phyloP scores from a whole-genome alignment of 2,888 invertebrate species.

The Diploptera punctata region DNA sequence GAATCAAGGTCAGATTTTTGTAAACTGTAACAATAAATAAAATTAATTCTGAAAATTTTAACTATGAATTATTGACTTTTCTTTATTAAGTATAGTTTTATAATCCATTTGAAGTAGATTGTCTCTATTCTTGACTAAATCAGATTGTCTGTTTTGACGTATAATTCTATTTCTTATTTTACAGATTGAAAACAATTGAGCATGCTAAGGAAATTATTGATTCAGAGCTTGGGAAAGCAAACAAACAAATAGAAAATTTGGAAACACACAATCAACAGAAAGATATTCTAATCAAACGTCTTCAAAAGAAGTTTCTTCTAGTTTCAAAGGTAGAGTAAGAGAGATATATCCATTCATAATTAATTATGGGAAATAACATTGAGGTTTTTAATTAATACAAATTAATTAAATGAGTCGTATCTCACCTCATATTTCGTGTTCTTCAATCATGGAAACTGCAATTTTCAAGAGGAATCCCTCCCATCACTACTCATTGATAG shows the following conservation, averaged over 20 bases:
- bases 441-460: too few relatives aligned
- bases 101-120: neutral
- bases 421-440: too few relatives aligned
- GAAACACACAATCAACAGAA: slow-evolving; percentile 68
- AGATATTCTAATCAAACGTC: slow-evolving; percentile 70
- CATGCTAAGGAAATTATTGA: neutral
- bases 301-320: slow-evolving; percentile 75
- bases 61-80: neutral
- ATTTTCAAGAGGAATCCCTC: too few relatives aligned
- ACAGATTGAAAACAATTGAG: neutral
- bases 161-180: too few relatives aligned
- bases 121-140: neutral
- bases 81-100: neutral
- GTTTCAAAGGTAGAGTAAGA: too few relatives aligned
- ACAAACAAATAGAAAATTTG: slow-evolving; percentile 49
- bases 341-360: too few relatives aligned
- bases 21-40: neutral
- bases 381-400: too few relatives aligned
- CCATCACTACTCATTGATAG: too few relatives aligned
- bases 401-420: too few relatives aligned
- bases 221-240: slow-evolving; percentile 38
- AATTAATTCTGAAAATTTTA: neutral
- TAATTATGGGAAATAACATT: too few relatives aligned
- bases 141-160: too few relatives aligned
- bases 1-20: slow-evolving; percentile 50